Base-by-base conservation (phyloP, 2,113 vertebrate genomes). In the Actenoides hombroni region DNA sequence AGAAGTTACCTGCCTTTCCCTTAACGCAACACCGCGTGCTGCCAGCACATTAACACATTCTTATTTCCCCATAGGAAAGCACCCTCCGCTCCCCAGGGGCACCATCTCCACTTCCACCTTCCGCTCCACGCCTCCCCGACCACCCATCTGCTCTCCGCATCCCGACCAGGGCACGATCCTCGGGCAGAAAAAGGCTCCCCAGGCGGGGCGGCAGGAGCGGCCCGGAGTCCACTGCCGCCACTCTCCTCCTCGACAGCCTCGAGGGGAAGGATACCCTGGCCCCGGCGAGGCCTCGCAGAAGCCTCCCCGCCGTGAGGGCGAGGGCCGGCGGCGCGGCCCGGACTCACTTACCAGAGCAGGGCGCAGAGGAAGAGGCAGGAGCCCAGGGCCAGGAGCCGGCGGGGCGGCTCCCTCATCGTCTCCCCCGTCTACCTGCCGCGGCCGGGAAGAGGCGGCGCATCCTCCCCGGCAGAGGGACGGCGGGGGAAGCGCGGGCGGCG, bases 331-430 rank as follows among this genome's bases (percentile, higher is more conserved):
- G 26, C 13, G 56, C 40, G 46, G 74, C 65, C 69, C 18, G 48
- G 16, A 96, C 98, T 97, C 91, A 96, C 98, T 97, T 91, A 98
- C 98, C 97, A 98, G 68, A 98, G 96, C 73, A 98, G 19, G 3
- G 88, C 97, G 80, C 97, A 97, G 23, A 98, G 89, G 26, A 95
- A 93, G 29, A 98, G 95, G 94, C 97, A 98, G 75, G 95, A 97
- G 92, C 94, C 93, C 97, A 97, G 92, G 80, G 97, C 96, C 97
- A 97, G 83, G 49, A 96, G 96, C 96, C 97, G 97, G 86, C 86
- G 96, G 88, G 95, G 92, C 95, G 94, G 95, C 97, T 97, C 97
- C 98, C 83, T 98, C 98, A 97, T 98, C 83, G 97, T 97, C 91
- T 95, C 85, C 97, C 86, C 94, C 23, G 44, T 94, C 74, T 92